Evolutionary conservation across 2,797 vertebrate genomes (phyloP).

Genomic region (Allobates femoralis): DNA sequence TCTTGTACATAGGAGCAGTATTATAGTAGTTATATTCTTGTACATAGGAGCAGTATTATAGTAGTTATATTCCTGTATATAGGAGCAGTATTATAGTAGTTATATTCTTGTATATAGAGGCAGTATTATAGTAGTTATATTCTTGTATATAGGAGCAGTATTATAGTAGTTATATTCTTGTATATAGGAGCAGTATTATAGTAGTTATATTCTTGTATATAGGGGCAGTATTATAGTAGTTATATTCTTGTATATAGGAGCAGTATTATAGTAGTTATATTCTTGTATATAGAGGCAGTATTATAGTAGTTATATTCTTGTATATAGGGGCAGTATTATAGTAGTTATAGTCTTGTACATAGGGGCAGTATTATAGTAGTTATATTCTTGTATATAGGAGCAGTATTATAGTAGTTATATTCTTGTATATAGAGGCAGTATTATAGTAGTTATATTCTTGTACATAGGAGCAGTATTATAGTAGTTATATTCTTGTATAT

Average conservation of each 20-base stretch:
- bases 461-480: no score
- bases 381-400: no score
- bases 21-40: slow-evolving; percentile 9
- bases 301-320: no score
- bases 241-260: slow-evolving; percentile 19
- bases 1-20: neutral
- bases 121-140: slow-evolving; percentile 14
- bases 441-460: slow-evolving; percentile 13
- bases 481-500: no score
- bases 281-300: no score
- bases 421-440: neutral
- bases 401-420: no score
- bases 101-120: neutral
- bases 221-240: slow-evolving; percentile 21
- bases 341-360: no score
- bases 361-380: no score
- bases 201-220: slow-evolving; percentile 24
- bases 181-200: slow-evolving; percentile 6
- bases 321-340: no score
- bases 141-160: neutral
- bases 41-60: slow-evolving; percentile 9
- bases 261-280: slow-evolving; percentile 11
- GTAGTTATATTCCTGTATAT: slow-evolving; percentile 5
- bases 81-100: slow-evolving; percentile 7
- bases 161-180: neutral